phyloP scores from a whole-genome alignment of 92 coral and sea anemone species.

The Porites divaricata region DNA sequence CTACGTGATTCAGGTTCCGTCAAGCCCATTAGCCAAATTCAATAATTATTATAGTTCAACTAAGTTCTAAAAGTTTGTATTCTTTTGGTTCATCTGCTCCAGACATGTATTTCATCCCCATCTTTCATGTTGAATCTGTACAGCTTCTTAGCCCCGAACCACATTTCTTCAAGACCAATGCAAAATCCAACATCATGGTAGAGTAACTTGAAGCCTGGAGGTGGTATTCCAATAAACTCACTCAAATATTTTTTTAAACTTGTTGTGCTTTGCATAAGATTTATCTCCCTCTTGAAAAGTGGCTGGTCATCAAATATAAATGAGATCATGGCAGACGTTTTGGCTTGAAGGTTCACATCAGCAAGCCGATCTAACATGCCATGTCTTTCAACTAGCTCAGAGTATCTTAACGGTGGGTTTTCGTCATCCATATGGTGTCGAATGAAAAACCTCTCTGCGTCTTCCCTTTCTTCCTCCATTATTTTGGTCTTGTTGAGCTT shows the following conservation, averaged over 20 bases:
- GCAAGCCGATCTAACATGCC: slow-evolving; percentile 84
- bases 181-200: slow-evolving; percentile 59
- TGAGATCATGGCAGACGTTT: slow-evolving; percentile 59
- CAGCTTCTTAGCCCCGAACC: slow-evolving; percentile 47
- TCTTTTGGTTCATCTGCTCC: slow-evolving; percentile 20
- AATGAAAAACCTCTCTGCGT: slow-evolving; percentile 88
- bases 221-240: slow-evolving; percentile 74
- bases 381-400: slow-evolving; percentile 69
- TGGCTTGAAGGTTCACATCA: slow-evolving; percentile 79
- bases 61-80: too few relatives aligned
- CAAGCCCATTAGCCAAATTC: too few relatives aligned
- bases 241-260: slow-evolving; percentile 82
- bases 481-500: slow-evolving; percentile 85
- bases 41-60: too few relatives aligned
- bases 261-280: slow-evolving; percentile 72
- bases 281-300: slow-evolving; percentile 60
- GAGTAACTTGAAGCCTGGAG: slow-evolving; percentile 60
- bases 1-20: too few relatives aligned
- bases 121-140: slow-evolving; percentile 74
- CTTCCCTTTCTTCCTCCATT: slow-evolving; percentile 75
- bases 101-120: slow-evolving; percentile 85
- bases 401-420: slow-evolving; percentile 74
- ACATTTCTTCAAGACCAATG: slow-evolving; percentile 69
- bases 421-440: slow-evolving; percentile 79
- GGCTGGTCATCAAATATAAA: slow-evolving; percentile 77